Conservation (phyloP, 2,797 vertebrate genomes). For the Enteromius argenteus region DNA sequence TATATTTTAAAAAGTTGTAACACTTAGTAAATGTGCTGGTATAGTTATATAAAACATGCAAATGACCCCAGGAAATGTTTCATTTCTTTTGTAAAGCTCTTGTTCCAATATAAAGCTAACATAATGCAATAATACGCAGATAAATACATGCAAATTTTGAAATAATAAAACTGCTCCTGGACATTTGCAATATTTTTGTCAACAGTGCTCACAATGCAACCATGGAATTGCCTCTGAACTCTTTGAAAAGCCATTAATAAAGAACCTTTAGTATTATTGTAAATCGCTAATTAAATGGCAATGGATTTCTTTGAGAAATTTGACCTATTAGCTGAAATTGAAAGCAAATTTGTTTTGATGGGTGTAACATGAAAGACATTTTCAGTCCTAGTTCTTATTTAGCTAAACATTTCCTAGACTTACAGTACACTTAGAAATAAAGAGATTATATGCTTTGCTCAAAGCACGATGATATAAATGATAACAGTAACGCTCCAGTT, state of each 20-base stretch:
- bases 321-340: slow-evolving; percentile 12
- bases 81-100: slow-evolving; percentile 28
- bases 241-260: slow-evolving; percentile 13
- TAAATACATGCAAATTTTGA: slow-evolving; percentile 30
- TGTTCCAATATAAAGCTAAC: slow-evolving; percentile 37
- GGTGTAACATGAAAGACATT: not conserved
- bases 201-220: slow-evolving; percentile 24
- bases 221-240: slow-evolving; percentile 21
- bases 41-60: slow-evolving; percentile 30
- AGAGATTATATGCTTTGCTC: not conserved
- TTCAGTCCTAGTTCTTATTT: not conserved
- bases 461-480: not conserved
- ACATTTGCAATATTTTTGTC: slow-evolving; percentile 32
- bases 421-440: not conserved
- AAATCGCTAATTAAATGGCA: slow-evolving; percentile 5
- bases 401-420: not conserved
- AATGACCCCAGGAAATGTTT: slow-evolving; percentile 34
- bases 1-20: not conserved
- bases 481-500: slow-evolving; percentile 3
- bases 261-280: slow-evolving; percentile 26
- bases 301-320: slow-evolving; percentile 20
- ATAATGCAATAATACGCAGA: slow-evolving; percentile 33
- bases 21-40: not conserved
- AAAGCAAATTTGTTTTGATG: not conserved
- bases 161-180: slow-evolving; percentile 43